Base-by-base conservation (phyloP, 2,888 invertebrate species). In the Hydrotaea diabolus region DNA sequence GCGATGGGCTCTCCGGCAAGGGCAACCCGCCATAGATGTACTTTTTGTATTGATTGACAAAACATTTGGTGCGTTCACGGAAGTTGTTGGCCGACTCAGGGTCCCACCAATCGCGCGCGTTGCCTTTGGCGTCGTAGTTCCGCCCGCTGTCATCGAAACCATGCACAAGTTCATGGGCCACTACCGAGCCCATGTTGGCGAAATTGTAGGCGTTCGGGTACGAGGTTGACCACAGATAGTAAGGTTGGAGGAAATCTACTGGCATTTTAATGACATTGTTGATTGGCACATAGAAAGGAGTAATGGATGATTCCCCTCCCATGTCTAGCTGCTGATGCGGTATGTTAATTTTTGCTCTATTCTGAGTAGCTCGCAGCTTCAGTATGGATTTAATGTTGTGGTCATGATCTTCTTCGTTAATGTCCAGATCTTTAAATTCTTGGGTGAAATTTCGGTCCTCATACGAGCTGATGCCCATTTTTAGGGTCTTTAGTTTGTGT, bases 131-230 rank as follows among this genome's bases (percentile, higher is more conserved):
- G 81, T 91, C 91, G 59, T 88, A 91, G 9, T 87, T 88, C 0
- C 91, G 90, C 0, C 91, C 92, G 2, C 77, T 78, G 21, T 89
- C 89, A 66, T 92, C 92, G 62, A 91, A 91, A 7, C 91, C 90
- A 53, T 92, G 91, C 15, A 91, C 88, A 0, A 91, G 76, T 77
- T 92, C 91, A n/a, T 91, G 92, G 0, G 89, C 90, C 31, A 91
- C 88, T 0, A 91, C 53, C 0, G 88, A 84, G 0, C 89, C 91
- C 59, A 91, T 80, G 0, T 88, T 87, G 31, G 89, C 90, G 39
- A 89, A 92, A 77, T 91, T 91, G 1, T 90, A 82, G 7, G 91
- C 89, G 81, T 85, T 88, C 0, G 91, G 90, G 76, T 90, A 91
- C 57, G 82, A 87, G 3, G 87, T 78, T 7, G 88, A 88, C 85